These are phyloP conservation scores for Drosophila nannoptera DNA, from an alignment of 1,140 invertebrate genomes.

Conservation along the genomic window DNA sequence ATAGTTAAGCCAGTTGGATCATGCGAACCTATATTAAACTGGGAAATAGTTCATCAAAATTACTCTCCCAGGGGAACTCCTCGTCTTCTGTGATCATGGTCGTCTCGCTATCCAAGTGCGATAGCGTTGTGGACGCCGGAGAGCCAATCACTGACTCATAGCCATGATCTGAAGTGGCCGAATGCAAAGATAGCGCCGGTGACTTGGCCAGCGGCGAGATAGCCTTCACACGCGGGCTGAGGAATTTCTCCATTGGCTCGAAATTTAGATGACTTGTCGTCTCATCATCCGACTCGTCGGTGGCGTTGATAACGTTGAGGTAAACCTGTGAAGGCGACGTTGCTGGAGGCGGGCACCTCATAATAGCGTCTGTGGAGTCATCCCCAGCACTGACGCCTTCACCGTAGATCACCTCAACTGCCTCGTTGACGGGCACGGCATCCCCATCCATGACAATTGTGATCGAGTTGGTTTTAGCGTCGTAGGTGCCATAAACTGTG, in stretches of 20 bases:
- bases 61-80: slow-evolving; percentile 67
- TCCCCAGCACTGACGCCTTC: slow-evolving; percentile 62
- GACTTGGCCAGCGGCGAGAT: slow-evolving; percentile 71
- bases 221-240: slow-evolving; percentile 67
- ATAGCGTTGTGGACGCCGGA: slow-evolving; percentile 61
- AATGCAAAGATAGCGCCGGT: slow-evolving; percentile 67
- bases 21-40: slow-evolving; percentile 56
- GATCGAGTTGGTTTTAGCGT: slow-evolving; percentile 85
- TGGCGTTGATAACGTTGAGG: slow-evolving; percentile 79
- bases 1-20: slow-evolving; percentile 1
- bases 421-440: slow-evolving; percentile 81
- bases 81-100: slow-evolving; percentile 47
- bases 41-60: slow-evolving; percentile 72
- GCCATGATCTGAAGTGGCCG: slow-evolving; percentile 81
- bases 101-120: slow-evolving; percentile 26
- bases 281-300: slow-evolving; percentile 79
- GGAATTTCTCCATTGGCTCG: slow-evolving; percentile 77
- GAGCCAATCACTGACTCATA: slow-evolving; percentile 81
- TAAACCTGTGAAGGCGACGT: slow-evolving; percentile 76
- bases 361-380: slow-evolving; percentile 55
- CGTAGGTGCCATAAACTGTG: slow-evolving; percentile 85
- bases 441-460: slow-evolving; percentile 85
- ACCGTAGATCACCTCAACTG: slow-evolving; percentile 78
- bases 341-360: slow-evolving; percentile 77
- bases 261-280: slow-evolving; percentile 75